A percentile compares a stretch with the other conserved stretches of the same genome.
Conservation (phyloP, 2,797 vertebrate species). For the Oceanodroma leucorhoa region DNA sequence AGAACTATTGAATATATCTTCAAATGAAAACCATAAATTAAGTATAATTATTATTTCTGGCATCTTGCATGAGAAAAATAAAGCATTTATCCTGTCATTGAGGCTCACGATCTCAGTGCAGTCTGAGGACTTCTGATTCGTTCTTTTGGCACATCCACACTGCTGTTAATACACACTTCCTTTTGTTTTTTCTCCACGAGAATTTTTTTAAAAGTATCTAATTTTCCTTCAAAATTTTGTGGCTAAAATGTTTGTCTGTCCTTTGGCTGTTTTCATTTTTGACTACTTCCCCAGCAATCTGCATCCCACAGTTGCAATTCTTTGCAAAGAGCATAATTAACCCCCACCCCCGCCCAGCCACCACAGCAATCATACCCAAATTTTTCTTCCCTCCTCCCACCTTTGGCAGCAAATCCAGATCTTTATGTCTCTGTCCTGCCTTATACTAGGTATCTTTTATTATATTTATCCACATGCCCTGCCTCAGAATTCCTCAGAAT, state of each 20-base stretch:
- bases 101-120: background rate
- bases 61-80: conserved; percentile 31
- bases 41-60: conserved; percentile 27
- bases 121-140: background rate
- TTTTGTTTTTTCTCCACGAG: background rate
- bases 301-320: background rate
- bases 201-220: rapidly evolving
- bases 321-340: background rate
- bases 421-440: background rate
- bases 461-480: background rate
- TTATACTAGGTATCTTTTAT: background rate
- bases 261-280: background rate
- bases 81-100: conserved; percentile 14
- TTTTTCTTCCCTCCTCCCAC: background rate
- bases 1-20: background rate
- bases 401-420: background rate
- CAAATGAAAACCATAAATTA: conserved; percentile 36
- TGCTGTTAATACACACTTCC: background rate
- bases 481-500: background rate
- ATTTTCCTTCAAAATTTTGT: background rate
- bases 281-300: background rate
- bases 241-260: background rate
- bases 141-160: background rate
- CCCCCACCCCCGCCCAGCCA: too few species aligned
- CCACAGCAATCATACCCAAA: background rate